Evolutionary conservation across 2,113 vertebrate genomes (phyloP), one percentile per base, ranked within the genome.

Genomic region (Centropristis striata): DNA sequence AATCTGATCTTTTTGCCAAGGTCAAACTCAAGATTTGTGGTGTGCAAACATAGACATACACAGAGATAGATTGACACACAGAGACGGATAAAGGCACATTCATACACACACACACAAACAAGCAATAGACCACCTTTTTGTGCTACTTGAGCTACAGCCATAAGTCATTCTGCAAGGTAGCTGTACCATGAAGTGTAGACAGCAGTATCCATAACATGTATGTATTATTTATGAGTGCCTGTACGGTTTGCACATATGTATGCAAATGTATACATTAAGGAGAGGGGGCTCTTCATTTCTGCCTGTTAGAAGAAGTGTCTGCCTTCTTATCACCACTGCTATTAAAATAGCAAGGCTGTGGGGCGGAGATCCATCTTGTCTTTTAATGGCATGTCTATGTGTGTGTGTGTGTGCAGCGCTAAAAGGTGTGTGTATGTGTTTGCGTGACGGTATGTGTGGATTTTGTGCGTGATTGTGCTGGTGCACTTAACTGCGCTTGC

Each of bases 191-290:
- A 87, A 75, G 70, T 57, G 49, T 47, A 72, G 78, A 83, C 78
- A 74, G 70, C 44, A 70, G 71, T 77, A 84, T 87, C 78, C 36
- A 72, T 88, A 88, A 80, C 75, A 63, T 28, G n/a, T 23, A 86
- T 93, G 80, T 72, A 75, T 91, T 90, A 93, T 93, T 87, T 79
- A 93, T 88, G 81, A 83, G 77, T 0, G 9, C 44, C 76, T 46
- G 47, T 42, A 46, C 46, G 51, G 39, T 70, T 47, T 58, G 20
- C 66, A 63, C 32, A 20, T 50, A 87, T 71, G 60, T 85, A 85
- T 87, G 89, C 78, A 90, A 88, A 90, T 87, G 78, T 82, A 71
- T 75, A 88, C 83, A 88, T 88, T 84, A 83, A 77, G 51, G 42
- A 70, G 77, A 79, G 60, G 49, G 51, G n/a, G 61, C 78, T 83